Evolutionary conservation across 2,113 vertebrate genomes (phyloP).

Genomic region (Phrynocephalus versicolor): DNA sequence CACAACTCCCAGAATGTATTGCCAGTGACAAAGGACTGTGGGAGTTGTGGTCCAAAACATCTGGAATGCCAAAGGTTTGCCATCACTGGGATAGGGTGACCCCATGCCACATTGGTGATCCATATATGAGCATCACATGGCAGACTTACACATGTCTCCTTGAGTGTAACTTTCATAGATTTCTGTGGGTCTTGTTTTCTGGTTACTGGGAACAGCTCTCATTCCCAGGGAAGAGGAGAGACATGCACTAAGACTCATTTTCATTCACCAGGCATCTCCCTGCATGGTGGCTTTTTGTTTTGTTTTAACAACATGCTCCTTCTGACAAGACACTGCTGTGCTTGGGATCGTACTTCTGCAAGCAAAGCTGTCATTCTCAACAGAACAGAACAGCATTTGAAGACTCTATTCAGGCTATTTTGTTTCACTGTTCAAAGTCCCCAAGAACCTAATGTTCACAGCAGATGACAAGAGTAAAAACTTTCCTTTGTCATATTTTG

Average conservation of each 20-base stretch:
- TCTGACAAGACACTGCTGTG: not conserved
- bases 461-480: constrained; percentile 31
- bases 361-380: constrained; percentile 28
- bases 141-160: not conserved
- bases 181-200: not conserved
- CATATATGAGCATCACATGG: too few species aligned
- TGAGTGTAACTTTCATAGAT: not conserved
- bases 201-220: not conserved
- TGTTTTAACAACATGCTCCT: not conserved
- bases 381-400: constrained; percentile 5
- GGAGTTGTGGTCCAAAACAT: too few species aligned
- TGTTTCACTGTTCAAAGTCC: constrained; percentile 27
- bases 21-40: too few species aligned
- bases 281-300: not conserved
- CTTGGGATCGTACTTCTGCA: constrained; percentile 33
- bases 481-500: constrained; percentile 8
- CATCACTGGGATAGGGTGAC: not conserved
- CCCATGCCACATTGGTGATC: not conserved
- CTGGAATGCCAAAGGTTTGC: too few species aligned
- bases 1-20: too few species aligned
- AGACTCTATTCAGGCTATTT: constrained; percentile 8
- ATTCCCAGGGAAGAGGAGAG: not conserved
- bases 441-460: constrained; percentile 39
- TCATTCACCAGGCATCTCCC: constrained; percentile 10
- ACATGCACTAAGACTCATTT: constrained; percentile 3